Evolutionary conservation across 2,113 vertebrate genomes (phyloP), one percentile per base, ranked within the genome.

Genomic region (Etia nguti): DNA sequence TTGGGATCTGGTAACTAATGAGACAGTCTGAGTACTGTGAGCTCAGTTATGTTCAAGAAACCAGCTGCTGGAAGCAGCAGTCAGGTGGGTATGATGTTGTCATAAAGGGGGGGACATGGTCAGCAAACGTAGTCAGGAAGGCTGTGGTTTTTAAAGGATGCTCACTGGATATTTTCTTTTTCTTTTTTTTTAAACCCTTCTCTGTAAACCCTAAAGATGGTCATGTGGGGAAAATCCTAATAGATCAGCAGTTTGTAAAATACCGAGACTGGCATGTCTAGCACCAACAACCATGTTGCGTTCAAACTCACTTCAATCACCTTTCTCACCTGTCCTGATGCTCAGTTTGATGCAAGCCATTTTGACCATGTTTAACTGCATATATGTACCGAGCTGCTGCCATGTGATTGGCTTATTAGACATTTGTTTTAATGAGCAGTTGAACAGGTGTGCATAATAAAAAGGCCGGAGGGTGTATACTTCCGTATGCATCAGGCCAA

Each of bases 311-410:
- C 68, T 48, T 48, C 6, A 26, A 26, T 73, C 38, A 73, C 13
- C 8, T 1, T 26, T 46, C 3, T 26, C 22, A 6, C 13, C 68
- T 24, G 4, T 70, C 20, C 62, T 24, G 38, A 26, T 43, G 13
- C 65, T 18, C 41, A 46, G 41, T 73, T 73, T 46, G 41, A 46
- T 46, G 22, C 65, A 43, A 43, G 13, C 9, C 68, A 26, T 73
- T 22, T 26, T 46, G 38, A 46, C 22, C 8, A 46, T 0, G 2
- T 73, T 8, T 46, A 46, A 16, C 13, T 73, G 65, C 2, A 0
- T 73, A 73, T 26, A 46, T 73, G 13, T 24, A 10, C 22, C 4
- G 24, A 73, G 65, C 22, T 46, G 65, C 38, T 75, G 68, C 13
- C 12, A 46, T 73, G 22, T 48, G 9, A 75, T 48, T 48, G 43